These are phyloP conservation scores for Thomomys bottae DNA, from an alignment of 2,113 vertebrate genomes.

Conservation along the genomic window DNA sequence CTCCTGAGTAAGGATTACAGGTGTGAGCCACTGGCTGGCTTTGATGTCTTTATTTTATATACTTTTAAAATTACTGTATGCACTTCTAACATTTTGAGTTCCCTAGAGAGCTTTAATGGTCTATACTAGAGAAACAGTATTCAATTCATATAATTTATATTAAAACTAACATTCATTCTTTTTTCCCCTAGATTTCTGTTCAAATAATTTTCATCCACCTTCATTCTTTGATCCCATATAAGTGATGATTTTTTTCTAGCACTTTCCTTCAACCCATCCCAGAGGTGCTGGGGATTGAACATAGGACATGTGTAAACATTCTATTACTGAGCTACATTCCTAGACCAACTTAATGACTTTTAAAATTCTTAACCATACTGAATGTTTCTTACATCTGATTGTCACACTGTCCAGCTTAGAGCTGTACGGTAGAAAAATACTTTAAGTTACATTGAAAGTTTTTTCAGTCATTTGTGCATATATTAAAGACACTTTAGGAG, in stretches of 20 bases:
- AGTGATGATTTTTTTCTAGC: not conserved
- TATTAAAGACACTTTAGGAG: not conserved
- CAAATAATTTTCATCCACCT: not conserved
- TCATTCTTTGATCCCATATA: not conserved
- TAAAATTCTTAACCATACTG: not conserved
- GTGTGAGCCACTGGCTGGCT: not conserved
- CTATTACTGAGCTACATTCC: not conserved
- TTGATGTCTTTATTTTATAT: not conserved
- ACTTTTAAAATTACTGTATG: not conserved
- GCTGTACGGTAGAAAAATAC: not conserved
- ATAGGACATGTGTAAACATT: no score
- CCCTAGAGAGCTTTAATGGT: not conserved
- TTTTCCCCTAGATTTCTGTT: not conserved
- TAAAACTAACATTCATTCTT: not conserved
- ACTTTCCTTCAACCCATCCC: no score
- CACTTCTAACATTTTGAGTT: constrained; percentile 19
- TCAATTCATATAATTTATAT: constrained; percentile 20
- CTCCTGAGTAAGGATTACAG: no score
- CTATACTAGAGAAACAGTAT: not conserved
- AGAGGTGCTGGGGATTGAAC: no score
- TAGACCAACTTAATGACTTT: not conserved
- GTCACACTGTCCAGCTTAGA: not conserved
- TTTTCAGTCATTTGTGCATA: not conserved
- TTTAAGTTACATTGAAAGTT: not conserved
- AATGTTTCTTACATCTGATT: not conserved